A percentile compares a stretch with the other conserved stretches of the same genome.
Conservation (phyloP, 1,140 invertebrate species). For the Triops longicaudatus region DNA sequence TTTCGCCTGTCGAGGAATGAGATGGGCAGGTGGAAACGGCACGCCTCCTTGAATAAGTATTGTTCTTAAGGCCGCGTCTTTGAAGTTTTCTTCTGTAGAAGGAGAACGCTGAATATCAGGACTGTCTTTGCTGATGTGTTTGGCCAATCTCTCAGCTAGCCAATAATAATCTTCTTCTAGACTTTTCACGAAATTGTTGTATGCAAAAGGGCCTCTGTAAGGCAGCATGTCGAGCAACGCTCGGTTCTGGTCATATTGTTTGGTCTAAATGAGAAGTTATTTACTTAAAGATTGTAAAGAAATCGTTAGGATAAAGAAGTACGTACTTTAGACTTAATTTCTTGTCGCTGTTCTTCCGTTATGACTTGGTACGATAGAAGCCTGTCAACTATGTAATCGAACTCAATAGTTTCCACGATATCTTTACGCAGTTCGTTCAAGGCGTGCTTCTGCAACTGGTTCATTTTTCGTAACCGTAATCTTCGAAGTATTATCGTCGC, state of each 20-base stretch:
- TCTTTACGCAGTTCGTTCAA: conserved; percentile 34
- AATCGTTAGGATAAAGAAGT: not conserved
- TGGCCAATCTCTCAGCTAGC: conserved; percentile 42
- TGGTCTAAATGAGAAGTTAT: conserved; percentile 35
- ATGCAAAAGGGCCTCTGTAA: conserved; percentile 32
- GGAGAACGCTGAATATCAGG: conserved; percentile 36
- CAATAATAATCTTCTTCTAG: conserved; percentile 44
- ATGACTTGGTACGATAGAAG: conserved; percentile 36
- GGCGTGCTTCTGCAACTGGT: conserved; percentile 20
- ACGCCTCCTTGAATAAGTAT: conserved; percentile 42
- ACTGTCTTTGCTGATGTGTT: conserved; percentile 33
- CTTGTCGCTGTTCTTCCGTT: conserved; percentile 34
- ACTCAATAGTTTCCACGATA: conserved; percentile 39
- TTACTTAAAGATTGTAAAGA: not conserved
- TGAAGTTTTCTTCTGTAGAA: conserved; percentile 41
- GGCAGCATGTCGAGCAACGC: conserved; percentile 39
- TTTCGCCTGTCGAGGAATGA: conserved; percentile 41
- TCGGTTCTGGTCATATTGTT: conserved; percentile 37
- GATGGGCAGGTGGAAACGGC: conserved; percentile 43
- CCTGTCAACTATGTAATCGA: conserved; percentile 38
- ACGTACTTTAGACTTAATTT: conserved; percentile 34
- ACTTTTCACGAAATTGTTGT: conserved; percentile 42
- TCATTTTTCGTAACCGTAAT: conserved; percentile 12
- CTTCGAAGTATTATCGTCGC: not conserved
- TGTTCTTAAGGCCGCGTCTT: conserved; percentile 22